A percentile compares a stretch with the other conserved stretches of the same genome.
Conservation (phyloP, 2,113 vertebrate genomes). For the Brachypteracias leptosomus region DNA sequence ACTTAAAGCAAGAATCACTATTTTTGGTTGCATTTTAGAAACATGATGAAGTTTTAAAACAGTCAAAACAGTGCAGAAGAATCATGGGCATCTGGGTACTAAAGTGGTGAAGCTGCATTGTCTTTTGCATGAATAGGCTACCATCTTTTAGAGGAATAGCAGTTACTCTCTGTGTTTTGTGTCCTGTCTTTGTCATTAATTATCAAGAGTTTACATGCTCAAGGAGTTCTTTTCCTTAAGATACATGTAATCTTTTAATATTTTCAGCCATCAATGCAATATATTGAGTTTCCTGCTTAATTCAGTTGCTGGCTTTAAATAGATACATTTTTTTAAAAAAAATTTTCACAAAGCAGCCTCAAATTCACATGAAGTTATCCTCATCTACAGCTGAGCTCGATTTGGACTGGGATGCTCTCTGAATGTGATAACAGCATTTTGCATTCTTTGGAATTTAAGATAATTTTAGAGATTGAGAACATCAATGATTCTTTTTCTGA, state of each 20-base stretch:
- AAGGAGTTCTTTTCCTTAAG: neutral
- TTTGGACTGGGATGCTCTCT: neutral
- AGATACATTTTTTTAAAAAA: neutral
- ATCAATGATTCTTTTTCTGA: neutral
- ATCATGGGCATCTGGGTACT: neutral
- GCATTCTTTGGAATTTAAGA: neutral
- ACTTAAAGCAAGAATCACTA: neutral
- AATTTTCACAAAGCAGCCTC: neutral
- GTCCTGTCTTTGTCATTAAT: neutral
- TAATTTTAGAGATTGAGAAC: neutral
- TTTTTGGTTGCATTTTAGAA: neutral
- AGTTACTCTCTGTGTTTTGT: neutral
- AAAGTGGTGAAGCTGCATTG: neutral
- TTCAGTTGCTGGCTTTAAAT: neutral
- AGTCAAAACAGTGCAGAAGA: neutral
- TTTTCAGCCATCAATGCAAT: neutral
- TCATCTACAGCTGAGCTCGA: neutral
- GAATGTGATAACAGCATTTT: neutral
- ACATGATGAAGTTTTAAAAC: neutral
- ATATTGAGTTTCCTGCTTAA: neutral
- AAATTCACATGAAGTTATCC: neutral
- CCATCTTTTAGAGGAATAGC: neutral
- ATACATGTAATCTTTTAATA: neutral
- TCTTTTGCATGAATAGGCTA: neutral
- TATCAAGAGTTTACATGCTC: neutral